Evolutionary conservation across 2,113 vertebrate genomes (phyloP), one percentile per base, ranked within the genome.

Genomic region (Protomyctophum bolini): DNA sequence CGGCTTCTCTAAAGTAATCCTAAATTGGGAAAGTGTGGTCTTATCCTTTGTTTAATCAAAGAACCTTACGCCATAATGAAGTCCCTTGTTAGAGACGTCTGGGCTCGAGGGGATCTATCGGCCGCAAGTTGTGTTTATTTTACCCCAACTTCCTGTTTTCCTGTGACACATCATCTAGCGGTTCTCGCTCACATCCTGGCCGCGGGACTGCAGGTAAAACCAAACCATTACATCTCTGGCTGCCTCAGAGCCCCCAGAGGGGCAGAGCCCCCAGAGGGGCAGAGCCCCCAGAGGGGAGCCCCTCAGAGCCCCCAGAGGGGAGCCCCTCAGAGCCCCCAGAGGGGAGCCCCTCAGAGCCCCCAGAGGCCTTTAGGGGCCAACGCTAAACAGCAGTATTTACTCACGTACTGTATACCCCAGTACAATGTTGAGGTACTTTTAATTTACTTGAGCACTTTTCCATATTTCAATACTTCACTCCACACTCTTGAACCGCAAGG

Each of bases 151-250:
- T 89, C 85, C 88, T 89, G 85, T 91, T 92, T 90, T 88, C 77
- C 77, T 76, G 80, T 84, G 81, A 75, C 86, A 86, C 83, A 80
- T 87, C 77, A 81, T 85, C 75, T 84, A 80, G 87, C 76, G 55
- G 72, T 79, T 60, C 73, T 70, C 76, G 84, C 76, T 83, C 88
- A 86, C 88, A 90, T 90, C 86, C 88, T 88, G 85, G 79, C 86
- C 73, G 54, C 73, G n/a, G 87, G 86, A 83, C 80, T 73, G 81
- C 81, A 89, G 84, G 88, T 90, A 86, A 41, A 87, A 90, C 75
- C 86, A 88, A 88, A 87, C 84, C 83, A 89, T 89, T 80, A 89
- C 86, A 45, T 92, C 91, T 87, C 84, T 83, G 75, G 8, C 76
- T 70, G 70, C 76, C 81, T 57, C n/a, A 8, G 52, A 10, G 60